Percentiles rank a stretch among this genome's conserved stretches.
These are phyloP conservation scores for Macquaria australasica DNA, from an alignment of 2,113 vertebrate species.

Conservation along the genomic window DNA sequence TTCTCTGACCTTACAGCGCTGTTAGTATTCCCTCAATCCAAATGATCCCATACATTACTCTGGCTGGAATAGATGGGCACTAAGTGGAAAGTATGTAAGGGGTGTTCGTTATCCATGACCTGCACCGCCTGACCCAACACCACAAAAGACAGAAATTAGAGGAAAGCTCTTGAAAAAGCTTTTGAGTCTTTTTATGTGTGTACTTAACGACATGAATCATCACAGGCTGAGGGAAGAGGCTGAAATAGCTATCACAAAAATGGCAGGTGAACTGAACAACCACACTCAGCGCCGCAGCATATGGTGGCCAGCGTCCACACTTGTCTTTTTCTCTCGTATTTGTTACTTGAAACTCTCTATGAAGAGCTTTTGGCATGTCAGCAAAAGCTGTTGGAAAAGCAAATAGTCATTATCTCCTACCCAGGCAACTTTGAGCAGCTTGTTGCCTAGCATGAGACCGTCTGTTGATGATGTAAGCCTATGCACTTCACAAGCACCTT, in stretches of 20 bases:
- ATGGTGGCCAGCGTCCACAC: slow-evolving; percentile 35
- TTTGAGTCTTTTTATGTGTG: slow-evolving; percentile 9
- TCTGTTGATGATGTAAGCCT: slow-evolving; percentile 63
- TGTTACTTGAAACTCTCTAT: slow-evolving; percentile 45
- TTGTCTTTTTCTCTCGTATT: slow-evolving; percentile 38
- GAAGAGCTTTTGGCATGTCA: slow-evolving; percentile 71
- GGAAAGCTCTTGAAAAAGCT: slow-evolving; percentile 45
- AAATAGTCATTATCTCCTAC: slow-evolving; percentile 74
- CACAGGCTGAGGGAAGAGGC: slow-evolving; percentile 23
- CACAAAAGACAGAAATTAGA: slow-evolving; percentile 31
- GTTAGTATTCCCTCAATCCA: slow-evolving; percentile 72
- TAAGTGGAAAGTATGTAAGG: slow-evolving; percentile 35
- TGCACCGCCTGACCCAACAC: neutral
- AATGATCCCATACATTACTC: slow-evolving; percentile 75
- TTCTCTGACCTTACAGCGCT: slow-evolving; percentile 63
- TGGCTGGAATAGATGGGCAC: slow-evolving; percentile 46
- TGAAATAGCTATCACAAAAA: slow-evolving; percentile 19
- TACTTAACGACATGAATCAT: slow-evolving; percentile 41
- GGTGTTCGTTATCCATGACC: slow-evolving; percentile 40
- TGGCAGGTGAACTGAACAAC: slow-evolving; percentile 37
- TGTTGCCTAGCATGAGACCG: slow-evolving; percentile 69
- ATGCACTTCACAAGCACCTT: slow-evolving; percentile 64
- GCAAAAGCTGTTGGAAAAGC: slow-evolving; percentile 72
- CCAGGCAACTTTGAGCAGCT: slow-evolving; percentile 70
- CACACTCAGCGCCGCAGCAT: neutral